A percentile compares a stretch with the other conserved stretches of the same genome.
phyloP scores from a whole-genome alignment of 2,888 invertebrate species.

The Leuctra nigra region DNA sequence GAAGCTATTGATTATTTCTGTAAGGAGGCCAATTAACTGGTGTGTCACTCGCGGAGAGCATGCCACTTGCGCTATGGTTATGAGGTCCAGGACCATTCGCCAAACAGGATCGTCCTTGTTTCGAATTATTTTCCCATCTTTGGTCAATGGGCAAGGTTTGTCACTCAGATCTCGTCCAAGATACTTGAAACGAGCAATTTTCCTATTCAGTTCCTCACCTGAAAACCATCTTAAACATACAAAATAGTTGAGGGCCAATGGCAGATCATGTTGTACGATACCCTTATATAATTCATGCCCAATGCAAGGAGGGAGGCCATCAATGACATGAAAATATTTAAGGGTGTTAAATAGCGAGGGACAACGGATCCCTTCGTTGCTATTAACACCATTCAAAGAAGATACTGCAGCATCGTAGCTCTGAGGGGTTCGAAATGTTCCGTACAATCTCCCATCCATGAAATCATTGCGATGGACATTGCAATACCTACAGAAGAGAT shows the following conservation, averaged over 20 bases:
- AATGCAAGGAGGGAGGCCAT: constrained; percentile 19
- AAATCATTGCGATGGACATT: background rate
- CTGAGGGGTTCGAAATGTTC: background rate
- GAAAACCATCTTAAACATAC: background rate
- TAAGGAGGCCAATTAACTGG: background rate
- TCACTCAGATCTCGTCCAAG: background rate
- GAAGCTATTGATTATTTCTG: background rate
- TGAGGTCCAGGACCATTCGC: background rate
- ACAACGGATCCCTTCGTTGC: background rate
- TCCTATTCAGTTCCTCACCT: background rate
- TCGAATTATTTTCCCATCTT: background rate
- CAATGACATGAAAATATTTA: background rate
- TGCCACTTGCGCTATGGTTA: background rate
- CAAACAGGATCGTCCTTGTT: constrained; percentile 4
- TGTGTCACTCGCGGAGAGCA: background rate
- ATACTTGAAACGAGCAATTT: background rate
- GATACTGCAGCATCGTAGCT: background rate
- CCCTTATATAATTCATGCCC: constrained; percentile 19
- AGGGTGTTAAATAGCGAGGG: constrained; percentile 4
- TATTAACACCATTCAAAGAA: background rate
- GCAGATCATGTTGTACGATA: constrained; percentile 10
- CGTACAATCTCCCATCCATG: background rate
- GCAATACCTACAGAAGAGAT: constrained; percentile 9
- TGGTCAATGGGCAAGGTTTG: background rate
- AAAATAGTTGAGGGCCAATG: background rate